These are phyloP conservation scores for Vidua chalybeata DNA, from an alignment of 2,113 vertebrate genomes.

Conservation along the genomic window DNA sequence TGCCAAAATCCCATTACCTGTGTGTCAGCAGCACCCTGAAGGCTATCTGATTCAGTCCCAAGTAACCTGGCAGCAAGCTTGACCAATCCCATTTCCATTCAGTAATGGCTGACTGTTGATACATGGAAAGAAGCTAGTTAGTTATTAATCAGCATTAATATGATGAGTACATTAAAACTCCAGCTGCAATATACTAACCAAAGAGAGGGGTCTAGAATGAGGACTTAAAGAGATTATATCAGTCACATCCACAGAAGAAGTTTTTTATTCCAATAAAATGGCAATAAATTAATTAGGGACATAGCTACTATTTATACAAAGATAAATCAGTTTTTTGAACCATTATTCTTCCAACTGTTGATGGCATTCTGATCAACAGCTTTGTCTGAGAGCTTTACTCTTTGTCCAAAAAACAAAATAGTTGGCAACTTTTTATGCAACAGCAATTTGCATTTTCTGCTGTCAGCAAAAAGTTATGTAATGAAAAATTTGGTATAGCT, in stretches of 20 bases:
- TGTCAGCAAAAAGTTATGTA: conserved; percentile 34
- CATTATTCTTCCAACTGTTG: conserved; percentile 82
- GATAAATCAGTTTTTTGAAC: conserved; percentile 89
- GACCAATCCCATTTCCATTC: conserved; percentile 92
- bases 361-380: conserved; percentile 73
- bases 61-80: conserved; percentile 84
- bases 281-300: conserved; percentile 93
- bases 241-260: conserved; percentile 89
- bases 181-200: conserved; percentile 90
- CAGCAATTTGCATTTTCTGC: conserved; percentile 25
- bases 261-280: conserved; percentile 91
- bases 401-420: conserved; percentile 71
- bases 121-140: conserved; percentile 85
- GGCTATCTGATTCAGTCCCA: conserved; percentile 85
- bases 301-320: conserved; percentile 93
- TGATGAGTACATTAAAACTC: conserved; percentile 90
- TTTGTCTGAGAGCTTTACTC: conserved; percentile 59
- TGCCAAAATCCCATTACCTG: conserved; percentile 81
- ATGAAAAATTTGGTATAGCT: neutral
- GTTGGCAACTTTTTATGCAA: conserved; percentile 24
- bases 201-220: conserved; percentile 81
- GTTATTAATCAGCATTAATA: conserved; percentile 97
- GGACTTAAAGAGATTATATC: conserved; percentile 83
- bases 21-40: conserved; percentile 87
- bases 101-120: conserved; percentile 84